phyloP scores from a whole-genome alignment of 2,113 vertebrate genomes.

The Corythaixoides concolor region DNA sequence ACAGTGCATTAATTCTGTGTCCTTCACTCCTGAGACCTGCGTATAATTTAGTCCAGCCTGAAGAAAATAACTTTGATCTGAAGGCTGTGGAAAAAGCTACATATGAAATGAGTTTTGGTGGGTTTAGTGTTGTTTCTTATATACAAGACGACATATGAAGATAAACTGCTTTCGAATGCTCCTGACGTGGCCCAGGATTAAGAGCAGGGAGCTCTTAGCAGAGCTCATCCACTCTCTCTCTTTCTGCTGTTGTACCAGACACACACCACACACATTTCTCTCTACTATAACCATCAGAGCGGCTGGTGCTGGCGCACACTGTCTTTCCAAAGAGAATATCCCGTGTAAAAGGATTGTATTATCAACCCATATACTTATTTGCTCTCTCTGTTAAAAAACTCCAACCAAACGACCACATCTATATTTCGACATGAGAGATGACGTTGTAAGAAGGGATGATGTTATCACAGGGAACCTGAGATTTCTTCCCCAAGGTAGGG shows the following conservation, averaged over 20 bases:
- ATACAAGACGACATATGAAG: conserved; percentile 68
- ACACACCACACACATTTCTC: background rate
- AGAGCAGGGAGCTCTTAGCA: conserved; percentile 55
- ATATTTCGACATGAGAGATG: background rate
- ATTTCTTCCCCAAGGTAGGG: conserved; percentile 1
- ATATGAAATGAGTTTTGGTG: conserved; percentile 81
- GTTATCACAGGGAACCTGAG: background rate
- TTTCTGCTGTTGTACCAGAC: background rate
- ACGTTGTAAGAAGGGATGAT: background rate
- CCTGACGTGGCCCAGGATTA: conserved; percentile 58
- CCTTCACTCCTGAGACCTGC: conserved; percentile 82
- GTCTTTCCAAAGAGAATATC: conserved; percentile 14
- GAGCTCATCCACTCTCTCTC: background rate
- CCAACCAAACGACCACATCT: background rate
- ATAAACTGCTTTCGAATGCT: conserved; percentile 75
- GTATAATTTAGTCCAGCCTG: conserved; percentile 82
- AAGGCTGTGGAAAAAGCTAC: conserved; percentile 78
- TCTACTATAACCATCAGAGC: background rate
- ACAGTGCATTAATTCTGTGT: conserved; percentile 83
- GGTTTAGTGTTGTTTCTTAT: conserved; percentile 75
- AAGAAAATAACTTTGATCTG: conserved; percentile 85
- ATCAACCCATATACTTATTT: background rate
- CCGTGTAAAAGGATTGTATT: background rate
- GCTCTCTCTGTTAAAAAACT: background rate
- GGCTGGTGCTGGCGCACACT: background rate